Percentiles rank a stretch among this genome's conserved stretches.
Conservation (phyloP, 2,888 invertebrate species). For the Pristionchus entomophagus region DNA sequence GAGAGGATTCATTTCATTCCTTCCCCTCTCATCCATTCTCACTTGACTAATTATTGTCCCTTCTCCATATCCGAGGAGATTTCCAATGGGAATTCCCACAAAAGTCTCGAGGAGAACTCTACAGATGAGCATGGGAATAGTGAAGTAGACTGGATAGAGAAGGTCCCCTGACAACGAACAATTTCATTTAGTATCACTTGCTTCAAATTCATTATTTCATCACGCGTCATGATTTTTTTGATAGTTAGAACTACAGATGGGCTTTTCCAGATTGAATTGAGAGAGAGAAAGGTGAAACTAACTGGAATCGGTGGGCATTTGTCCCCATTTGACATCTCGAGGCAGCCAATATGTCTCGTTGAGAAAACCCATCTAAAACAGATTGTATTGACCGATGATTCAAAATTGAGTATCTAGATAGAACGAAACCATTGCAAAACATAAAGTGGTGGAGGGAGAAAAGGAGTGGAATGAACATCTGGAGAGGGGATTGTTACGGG, state of each 20-base stretch:
- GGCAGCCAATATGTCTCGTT: conserved; percentile 66
- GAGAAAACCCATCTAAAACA: conserved; percentile 53
- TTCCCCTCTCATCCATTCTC: not conserved
- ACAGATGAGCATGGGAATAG: conserved; percentile 64
- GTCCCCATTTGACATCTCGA: conserved; percentile 63
- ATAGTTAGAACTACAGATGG: not conserved
- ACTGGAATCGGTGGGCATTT: conserved; percentile 63
- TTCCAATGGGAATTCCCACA: conserved; percentile 64
- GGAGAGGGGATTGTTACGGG: not conserved
- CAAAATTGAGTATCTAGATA: not conserved
- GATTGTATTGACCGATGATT: not conserved
- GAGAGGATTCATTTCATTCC: not conserved
- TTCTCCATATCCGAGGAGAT: conserved; percentile 56
- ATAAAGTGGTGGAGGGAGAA: not conserved
- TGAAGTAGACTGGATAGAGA: conserved; percentile 65
- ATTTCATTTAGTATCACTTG: not conserved
- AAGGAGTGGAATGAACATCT: not conserved
- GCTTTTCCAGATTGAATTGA: not conserved
- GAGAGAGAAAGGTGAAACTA: not conserved
- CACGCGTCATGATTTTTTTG: not conserved
- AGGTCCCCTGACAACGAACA: conserved; percentile 56
- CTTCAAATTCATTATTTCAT: not conserved
- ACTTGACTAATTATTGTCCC: not conserved
- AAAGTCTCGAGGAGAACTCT: conserved; percentile 67
- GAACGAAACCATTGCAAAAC: not conserved